A percentile compares a stretch with the other conserved stretches of the same genome.
phyloP scores from a whole-genome alignment of 2,888 invertebrate genomes.

The Tetheella fluctuosa region DNA sequence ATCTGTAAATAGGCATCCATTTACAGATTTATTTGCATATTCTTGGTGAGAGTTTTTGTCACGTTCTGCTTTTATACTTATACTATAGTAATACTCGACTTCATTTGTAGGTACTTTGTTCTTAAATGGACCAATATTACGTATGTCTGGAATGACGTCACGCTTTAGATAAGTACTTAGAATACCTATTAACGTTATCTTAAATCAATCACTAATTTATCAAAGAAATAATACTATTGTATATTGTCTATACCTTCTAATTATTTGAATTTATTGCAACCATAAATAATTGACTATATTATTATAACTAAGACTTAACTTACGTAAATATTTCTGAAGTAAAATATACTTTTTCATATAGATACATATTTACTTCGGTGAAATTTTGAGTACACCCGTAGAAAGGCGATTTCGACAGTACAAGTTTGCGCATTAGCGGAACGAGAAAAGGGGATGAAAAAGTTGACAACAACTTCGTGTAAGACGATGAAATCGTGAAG shows the following conservation, averaged over 20 bases:
- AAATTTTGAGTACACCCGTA: constrained; percentile 54
- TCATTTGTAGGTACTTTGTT: neutral
- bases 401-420: constrained; percentile 45
- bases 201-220: too few species aligned
- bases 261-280: too few species aligned
- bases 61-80: neutral
- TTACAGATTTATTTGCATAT: neutral
- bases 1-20: neutral
- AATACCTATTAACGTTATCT: too few species aligned
- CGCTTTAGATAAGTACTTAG: neutral
- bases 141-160: neutral
- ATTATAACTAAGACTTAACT: too few species aligned
- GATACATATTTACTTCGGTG: constrained; percentile 36
- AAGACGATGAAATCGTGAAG: constrained; percentile 51
- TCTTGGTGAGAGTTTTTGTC: neutral
- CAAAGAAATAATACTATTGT: too few species aligned
- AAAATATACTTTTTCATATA: constrained; percentile 38
- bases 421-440: constrained; percentile 68
- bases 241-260: too few species aligned
- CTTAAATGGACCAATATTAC: neutral
- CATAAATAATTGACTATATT: too few species aligned
- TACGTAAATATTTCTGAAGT: constrained; percentile 23
- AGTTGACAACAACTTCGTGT: constrained; percentile 55
- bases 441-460: constrained; percentile 70
- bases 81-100: neutral